Base-by-base conservation (phyloP, 2,888 invertebrate species). In the Eurois occulta region DNA sequence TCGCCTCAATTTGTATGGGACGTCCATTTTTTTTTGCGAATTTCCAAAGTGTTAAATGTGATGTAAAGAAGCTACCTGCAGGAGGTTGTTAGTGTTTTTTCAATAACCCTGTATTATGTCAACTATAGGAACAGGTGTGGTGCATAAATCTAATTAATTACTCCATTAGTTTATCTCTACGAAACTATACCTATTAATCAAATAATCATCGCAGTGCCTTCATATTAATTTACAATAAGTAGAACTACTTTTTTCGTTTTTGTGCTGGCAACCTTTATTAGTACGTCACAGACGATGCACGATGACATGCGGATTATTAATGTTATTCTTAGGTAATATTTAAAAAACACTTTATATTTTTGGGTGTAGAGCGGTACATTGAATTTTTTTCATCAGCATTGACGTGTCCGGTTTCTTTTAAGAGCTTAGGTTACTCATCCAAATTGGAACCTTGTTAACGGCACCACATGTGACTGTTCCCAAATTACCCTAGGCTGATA, bases 281-380 rank as follows among this genome's bases (percentile, higher is more conserved):
- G 10, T 21, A 62, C n/a, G 43, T 41, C 32, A 46, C 77, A 24
- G 38, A 41, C n/a, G n/a, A n/a, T n/a, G n/a, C n/a, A n/a, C n/a
- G 78, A 78, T 60, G 62, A 69, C 70, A 79, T 70, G 62, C 24
- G 70, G 48, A 62, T 35, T 78, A n/a, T 68, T 28, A 78, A 77
- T 52, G 60, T 77, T 58, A 67, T 41, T 32, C n/a, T 35, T 67
- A 67, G 7, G 77, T 41, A 48, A 67, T 35, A 78, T 60, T 60
- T 62, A 62, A 62, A 78, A 78, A 62, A 66, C 78, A 78, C 66
- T 78, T 46, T 38, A 66, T 10, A 43, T 76, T 62, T 60, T 28
- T 46, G 18, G 5, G 46, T 46, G 46, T 21, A 32, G 32, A 11
- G n/a, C 6, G n/a, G 32, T 71, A 32, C 41, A 41, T 41, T 41